These are phyloP conservation scores for Pachycephus smyrnensis DNA, from an alignment of 2,888 invertebrate species.

Conservation along the genomic window DNA sequence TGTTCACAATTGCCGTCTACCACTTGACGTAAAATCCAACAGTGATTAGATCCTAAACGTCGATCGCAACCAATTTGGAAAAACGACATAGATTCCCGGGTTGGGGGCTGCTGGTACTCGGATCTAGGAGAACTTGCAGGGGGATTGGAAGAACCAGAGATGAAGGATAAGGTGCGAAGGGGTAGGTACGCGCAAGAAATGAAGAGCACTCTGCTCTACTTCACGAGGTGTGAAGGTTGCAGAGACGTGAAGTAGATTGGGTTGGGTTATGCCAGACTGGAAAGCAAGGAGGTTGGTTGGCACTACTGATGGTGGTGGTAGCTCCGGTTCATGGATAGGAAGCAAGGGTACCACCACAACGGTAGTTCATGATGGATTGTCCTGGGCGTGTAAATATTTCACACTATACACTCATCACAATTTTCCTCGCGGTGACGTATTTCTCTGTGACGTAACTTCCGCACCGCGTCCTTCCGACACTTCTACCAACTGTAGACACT, in stretches of 20 bases:
- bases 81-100: neutral
- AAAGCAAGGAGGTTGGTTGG: conserved; percentile 29
- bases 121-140: neutral
- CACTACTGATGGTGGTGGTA: neutral
- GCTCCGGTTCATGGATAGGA: conserved; percentile 1
- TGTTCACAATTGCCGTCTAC: neutral
- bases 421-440: conserved; percentile 46
- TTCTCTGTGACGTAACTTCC: conserved; percentile 46
- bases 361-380: conserved; percentile 51
- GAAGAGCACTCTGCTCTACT: conserved; percentile 55
- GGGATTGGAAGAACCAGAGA: neutral
- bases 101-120: neutral
- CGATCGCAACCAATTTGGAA: neutral
- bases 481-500: neutral
- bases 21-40: neutral
- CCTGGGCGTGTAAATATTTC: conserved; percentile 58
- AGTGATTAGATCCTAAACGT: neutral
- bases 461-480: conserved; percentile 2
- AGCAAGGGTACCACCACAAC: neutral
- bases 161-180: conserved; percentile 4
- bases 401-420: conserved; percentile 58
- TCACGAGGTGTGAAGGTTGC: conserved; percentile 52
- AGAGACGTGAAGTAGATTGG: conserved; percentile 50
- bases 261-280: conserved; percentile 31
- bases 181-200: conserved; percentile 44